Base-by-base conservation (phyloP, 2,113 vertebrate species). In the Vireo altiloquus region DNA sequence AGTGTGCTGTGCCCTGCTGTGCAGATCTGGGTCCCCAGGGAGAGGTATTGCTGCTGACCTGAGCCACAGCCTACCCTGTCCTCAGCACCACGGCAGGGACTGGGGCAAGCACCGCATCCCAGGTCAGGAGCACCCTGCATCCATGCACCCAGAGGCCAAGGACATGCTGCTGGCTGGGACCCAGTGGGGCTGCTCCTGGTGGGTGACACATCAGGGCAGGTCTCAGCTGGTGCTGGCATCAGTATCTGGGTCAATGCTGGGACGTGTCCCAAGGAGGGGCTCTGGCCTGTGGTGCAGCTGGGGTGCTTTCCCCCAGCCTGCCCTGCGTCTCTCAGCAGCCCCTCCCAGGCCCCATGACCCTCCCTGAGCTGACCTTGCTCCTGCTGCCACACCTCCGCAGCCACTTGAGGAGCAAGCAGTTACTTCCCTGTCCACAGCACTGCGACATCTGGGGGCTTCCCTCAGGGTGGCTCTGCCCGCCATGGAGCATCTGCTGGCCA, bases 181-280 rank as follows among this genome's bases (percentile, higher is more conserved):
- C 20, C 65, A 56, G 20, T 25, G 35, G 15, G 17, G 22, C 15
- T 56, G 35, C 15, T 50, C 42, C 52, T 44, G 31, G 22, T 42
- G 46, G 39, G 28, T 74, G 52, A 81, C 28, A 59, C 10, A 59
- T 31, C 37, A 81, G 31, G 44, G 27, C 31, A 15, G 42, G 27
- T 66, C 17, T 74, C 59, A 6, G 76, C 42, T 37, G 13, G 24
- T 52, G 16, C 11, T 0, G 0, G 54, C 28, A 47, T 30, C 2
- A 5, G 24, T 24, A 53, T 52, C 61, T 57, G 9, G 1, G 56
- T 54, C 2, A 9, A 28, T 33, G 44, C 49, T 2, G 3, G 44
- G 15, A 70, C 0, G 0, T 37, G 52, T 21, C 17, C 40, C 0
- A 0, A 35, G 4, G 69, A 49, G 10, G n/a, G 17, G 13, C 44